phyloP scores from a whole-genome alignment of 2,113 vertebrate species.

The Muntiacus reevesi region DNA sequence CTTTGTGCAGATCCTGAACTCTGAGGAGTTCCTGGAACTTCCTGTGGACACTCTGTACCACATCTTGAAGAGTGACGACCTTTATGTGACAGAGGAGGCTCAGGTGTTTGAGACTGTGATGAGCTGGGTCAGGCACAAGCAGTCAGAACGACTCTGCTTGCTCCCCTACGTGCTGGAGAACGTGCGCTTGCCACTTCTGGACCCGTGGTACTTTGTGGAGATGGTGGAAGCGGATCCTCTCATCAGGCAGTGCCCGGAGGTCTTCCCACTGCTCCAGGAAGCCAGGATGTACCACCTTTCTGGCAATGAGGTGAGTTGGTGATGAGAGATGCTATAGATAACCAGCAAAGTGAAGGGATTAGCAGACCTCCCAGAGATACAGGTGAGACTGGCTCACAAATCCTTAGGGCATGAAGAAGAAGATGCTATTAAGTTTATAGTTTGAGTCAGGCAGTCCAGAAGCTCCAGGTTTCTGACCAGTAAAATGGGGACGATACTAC shows the following conservation, averaged over 20 bases:
- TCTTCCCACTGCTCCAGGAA: conserved; percentile 93
- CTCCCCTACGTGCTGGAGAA: conserved; percentile 85
- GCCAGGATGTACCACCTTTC: conserved; percentile 93
- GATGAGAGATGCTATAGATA: background rate
- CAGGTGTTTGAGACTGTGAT: conserved; percentile 92
- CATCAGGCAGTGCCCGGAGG: conserved; percentile 89
- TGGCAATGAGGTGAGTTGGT: conserved; percentile 89
- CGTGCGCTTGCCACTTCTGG: conserved; percentile 91
- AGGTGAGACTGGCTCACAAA: background rate
- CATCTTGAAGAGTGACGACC: conserved; percentile 89
- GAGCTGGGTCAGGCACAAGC: conserved; percentile 88
- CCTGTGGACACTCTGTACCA: conserved; percentile 84
- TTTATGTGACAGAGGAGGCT: conserved; percentile 90
- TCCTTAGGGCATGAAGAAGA: background rate
- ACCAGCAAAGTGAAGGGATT: background rate
- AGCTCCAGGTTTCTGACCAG: background rate
- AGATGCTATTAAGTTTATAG: background rate
- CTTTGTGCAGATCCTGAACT: conserved; percentile 88
- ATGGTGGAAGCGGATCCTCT: conserved; percentile 91
- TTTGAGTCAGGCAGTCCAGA: background rate
- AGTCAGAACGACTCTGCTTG: conserved; percentile 80
- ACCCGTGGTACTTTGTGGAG: conserved; percentile 95
- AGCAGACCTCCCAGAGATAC: background rate
- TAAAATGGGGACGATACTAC: background rate
- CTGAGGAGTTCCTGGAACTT: conserved; percentile 92